These are phyloP conservation scores for Malthinus seriepunctatus DNA, from an alignment of 2,888 invertebrate species.

Conservation along the genomic window DNA sequence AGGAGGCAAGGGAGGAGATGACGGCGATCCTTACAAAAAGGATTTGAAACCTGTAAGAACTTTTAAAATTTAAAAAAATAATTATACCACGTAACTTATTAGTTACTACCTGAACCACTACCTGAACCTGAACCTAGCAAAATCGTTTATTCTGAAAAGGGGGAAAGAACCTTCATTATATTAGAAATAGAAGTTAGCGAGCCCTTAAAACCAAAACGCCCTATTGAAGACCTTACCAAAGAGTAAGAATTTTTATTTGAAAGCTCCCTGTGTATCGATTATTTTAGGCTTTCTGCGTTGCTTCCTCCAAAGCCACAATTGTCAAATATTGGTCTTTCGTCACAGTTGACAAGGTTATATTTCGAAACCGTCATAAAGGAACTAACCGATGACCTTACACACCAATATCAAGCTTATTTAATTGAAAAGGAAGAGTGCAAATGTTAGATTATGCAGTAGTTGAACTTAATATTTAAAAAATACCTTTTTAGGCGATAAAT, in stretches of 20 bases:
- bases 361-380: conserved; percentile 43
- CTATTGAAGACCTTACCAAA: conserved; percentile 44
- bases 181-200: conserved; percentile 48
- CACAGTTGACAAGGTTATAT: conserved; percentile 41
- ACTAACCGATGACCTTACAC: conserved; percentile 43
- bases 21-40: conserved; percentile 1
- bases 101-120: conserved; percentile 33
- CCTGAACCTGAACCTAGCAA: conserved; percentile 43
- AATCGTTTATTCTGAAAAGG: conserved; percentile 45
- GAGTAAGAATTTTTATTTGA: conserved; percentile 30
- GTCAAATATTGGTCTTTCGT: conserved; percentile 40
- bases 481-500: background rate
- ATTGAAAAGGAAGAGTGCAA: conserved; percentile 33
- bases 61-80: no score
- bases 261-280: background rate
- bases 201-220: conserved; percentile 40
- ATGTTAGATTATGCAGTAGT: conserved; percentile 23
- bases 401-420: conserved; percentile 40
- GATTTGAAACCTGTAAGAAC: conserved; percentile 11
- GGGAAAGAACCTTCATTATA: conserved; percentile 48
- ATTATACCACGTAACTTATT: background rate
- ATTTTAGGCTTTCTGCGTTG: conserved; percentile 28
- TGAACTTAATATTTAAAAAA: background rate
- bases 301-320: conserved; percentile 30
- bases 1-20: background rate